A percentile compares a stretch with the other conserved stretches of the same genome.
Evolutionary conservation across 2,888 invertebrate genomes (phyloP).

Genomic region (Nasonovia ribisnigri): DNA sequence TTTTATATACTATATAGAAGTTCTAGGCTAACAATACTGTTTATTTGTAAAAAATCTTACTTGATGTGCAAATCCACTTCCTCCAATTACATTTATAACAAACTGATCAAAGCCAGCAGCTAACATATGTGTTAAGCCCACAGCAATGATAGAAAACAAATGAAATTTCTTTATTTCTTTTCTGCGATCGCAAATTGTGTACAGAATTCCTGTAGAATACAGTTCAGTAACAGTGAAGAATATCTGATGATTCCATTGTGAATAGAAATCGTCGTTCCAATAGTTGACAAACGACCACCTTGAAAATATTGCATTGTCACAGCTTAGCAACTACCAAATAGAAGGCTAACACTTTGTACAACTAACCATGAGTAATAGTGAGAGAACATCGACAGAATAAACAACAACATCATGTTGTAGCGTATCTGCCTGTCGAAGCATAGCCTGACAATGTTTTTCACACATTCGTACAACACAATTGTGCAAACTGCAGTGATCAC

Average conservation of each 20-base stretch:
- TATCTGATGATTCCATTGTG: slow-evolving; percentile 79
- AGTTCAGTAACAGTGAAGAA: slow-evolving; percentile 77
- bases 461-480: slow-evolving; percentile 76
- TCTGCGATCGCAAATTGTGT: slow-evolving; percentile 74
- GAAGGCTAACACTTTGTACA: background rate
- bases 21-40: background rate
- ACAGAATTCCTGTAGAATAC: slow-evolving; percentile 75
- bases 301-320: slow-evolving; percentile 35
- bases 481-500: slow-evolving; percentile 74
- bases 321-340: background rate
- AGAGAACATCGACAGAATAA: slow-evolving; percentile 76
- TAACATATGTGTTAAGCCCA: slow-evolving; percentile 76
- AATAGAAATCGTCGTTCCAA: slow-evolving; percentile 80
- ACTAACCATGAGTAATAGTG: slow-evolving; percentile 77
- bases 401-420: slow-evolving; percentile 76
- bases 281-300: slow-evolving; percentile 79
- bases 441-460: slow-evolving; percentile 74
- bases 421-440: slow-evolving; percentile 73
- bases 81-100: slow-evolving; percentile 75
- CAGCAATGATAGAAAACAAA: slow-evolving; percentile 74
- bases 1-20: background rate
- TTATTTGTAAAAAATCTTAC: slow-evolving; percentile 69
- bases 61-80: slow-evolving; percentile 78
- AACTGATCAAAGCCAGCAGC: slow-evolving; percentile 79
- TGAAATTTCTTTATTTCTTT: slow-evolving; percentile 74